Evolutionary conservation across 2,797 vertebrate species (phyloP), one percentile per base, ranked within the genome.

Genomic region (Sebastes trivittatus): DNA sequence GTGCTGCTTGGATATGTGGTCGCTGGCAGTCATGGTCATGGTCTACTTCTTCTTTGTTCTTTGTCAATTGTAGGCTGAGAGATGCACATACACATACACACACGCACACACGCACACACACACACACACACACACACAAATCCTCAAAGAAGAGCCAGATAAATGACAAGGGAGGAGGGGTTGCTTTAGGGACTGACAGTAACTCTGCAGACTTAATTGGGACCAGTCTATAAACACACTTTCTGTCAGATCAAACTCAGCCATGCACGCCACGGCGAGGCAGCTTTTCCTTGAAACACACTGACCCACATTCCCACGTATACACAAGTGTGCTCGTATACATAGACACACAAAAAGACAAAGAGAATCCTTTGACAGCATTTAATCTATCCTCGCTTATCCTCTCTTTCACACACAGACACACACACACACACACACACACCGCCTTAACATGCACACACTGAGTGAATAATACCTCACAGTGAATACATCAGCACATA

Each of bases 41-140:
- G 87, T 85, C 89, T 78, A 67, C 54, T 87, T 75, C 61, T 36
- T 84, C 77, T 89, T 78, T 81, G 78, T 86, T 84, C 77, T 89
- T 78, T 81, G 78, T 86, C 66, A 81, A 11, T 52, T 68, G 42
- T 29, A 25, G 36, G 62, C 34, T 42, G 7, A 36, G 61, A 63
- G n/a, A 63, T 62, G 49, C 77, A 79, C 42, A 72, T 29, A 59
- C 63, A 59, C 61, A 83, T 68, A 81, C 27, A 5, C 27, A 29
- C 60, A 82, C 5, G 78, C 62, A 59, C 60, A 85, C 72, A 81
- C 64, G 23, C 23, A 83, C 71, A 81, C 27, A 5, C 27, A 29
- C 60, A 82, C 5, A 29, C 71, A 81, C 62, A 52, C 77, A 80
- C 62, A 59, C 61, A 85, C 72, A 81, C 64, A 80, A 29, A 63